These are phyloP conservation scores for Epicampocera succincta DNA, from an alignment of 2,888 invertebrate genomes.

Conservation along the genomic window DNA sequence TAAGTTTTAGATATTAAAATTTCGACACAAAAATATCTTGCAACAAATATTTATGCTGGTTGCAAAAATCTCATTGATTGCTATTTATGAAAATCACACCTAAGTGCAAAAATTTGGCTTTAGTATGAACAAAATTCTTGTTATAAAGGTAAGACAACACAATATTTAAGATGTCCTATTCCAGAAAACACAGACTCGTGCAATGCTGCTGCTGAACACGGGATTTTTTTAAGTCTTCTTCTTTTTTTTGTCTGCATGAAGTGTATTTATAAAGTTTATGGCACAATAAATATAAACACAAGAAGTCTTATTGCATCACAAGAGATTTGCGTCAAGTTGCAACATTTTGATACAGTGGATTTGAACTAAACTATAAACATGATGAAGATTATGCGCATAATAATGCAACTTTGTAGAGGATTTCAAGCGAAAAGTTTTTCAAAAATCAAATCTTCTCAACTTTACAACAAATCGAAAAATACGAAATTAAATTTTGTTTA, in stretches of 20 bases:
- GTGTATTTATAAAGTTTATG: slow-evolving; percentile 34
- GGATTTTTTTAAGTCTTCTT: not conserved
- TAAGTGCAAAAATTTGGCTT: too few relatives aligned
- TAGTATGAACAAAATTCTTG: too few relatives aligned
- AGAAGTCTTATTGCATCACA: slow-evolving; percentile 46
- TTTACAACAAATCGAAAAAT: slow-evolving; percentile 20
- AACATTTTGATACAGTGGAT: slow-evolving; percentile 35
- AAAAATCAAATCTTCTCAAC: slow-evolving; percentile 55
- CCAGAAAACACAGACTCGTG: too few relatives aligned
- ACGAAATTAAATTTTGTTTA: not conserved
- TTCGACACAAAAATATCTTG: too few relatives aligned
- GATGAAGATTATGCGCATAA: slow-evolving; percentile 25
- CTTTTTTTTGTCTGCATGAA: not conserved
- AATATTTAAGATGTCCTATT: too few relatives aligned
- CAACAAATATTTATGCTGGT: too few relatives aligned
- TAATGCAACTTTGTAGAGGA: slow-evolving; percentile 49
- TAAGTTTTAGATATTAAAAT: too few relatives aligned
- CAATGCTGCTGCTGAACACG: too few relatives aligned
- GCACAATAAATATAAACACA: slow-evolving; percentile 28
- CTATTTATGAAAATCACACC: too few relatives aligned
- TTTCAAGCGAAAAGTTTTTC: slow-evolving; percentile 10
- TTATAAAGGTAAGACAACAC: too few relatives aligned
- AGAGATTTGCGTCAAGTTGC: slow-evolving; percentile 64
- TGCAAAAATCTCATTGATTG: too few relatives aligned
- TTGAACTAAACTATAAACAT: slow-evolving; percentile 10